Percentiles rank a stretch among this genome's conserved stretches.
phyloP scores from a whole-genome alignment of 1,140 invertebrate genomes.

The Planococcus citri region DNA sequence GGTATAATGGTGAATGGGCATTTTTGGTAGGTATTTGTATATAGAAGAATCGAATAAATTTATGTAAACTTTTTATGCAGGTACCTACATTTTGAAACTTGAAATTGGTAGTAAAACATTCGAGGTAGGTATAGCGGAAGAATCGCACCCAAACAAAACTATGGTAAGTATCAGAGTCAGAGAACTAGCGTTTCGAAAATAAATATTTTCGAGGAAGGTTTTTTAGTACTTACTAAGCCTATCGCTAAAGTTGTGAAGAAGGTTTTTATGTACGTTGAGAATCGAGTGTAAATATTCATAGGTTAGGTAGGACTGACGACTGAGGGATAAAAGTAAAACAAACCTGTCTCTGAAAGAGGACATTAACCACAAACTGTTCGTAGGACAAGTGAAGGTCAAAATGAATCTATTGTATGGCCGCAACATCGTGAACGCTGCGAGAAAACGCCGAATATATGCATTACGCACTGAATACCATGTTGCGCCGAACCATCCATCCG shows the following conservation, averaged over 20 bases:
- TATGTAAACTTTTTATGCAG: no score
- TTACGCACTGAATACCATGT: conserved; percentile 13
- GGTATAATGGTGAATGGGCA: no score
- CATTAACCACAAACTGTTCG: conserved; percentile 14
- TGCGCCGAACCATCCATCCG: conserved; percentile 15
- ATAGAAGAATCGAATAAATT: no score
- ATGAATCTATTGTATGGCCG: background rate
- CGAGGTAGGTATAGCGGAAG: no score
- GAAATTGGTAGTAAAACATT: no score
- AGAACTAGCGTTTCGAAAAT: background rate
- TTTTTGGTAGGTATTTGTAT: no score
- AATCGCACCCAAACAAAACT: no score
- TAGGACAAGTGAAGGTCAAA: conserved; percentile 20
- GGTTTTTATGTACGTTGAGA: background rate
- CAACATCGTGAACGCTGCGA: background rate
- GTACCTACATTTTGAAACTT: no score
- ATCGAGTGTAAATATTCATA: conserved; percentile 13
- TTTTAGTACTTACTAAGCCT: no score
- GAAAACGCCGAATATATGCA: conserved; percentile 16
- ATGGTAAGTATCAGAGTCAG: background rate
- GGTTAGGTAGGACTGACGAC: background rate
- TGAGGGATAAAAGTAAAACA: no score
- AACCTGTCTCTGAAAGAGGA: conserved; percentile 12
- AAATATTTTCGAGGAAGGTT: background rate
- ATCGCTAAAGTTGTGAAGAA: conserved; percentile 14